Conservation (phyloP, 2,797 vertebrate species). For the Strix occidentalis region DNA sequence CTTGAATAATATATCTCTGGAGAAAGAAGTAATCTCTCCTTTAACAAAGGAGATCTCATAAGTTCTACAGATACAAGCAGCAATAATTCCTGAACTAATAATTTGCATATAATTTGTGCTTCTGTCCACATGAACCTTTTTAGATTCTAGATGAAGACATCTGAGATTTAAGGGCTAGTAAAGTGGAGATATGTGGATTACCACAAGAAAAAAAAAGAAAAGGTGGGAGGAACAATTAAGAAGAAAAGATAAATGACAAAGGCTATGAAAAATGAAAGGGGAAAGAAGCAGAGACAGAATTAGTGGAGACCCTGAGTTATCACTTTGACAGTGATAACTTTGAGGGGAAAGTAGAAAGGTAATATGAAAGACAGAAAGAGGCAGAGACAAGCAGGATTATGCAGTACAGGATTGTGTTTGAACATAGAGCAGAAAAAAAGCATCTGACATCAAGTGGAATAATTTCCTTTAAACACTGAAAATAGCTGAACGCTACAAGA, state of each 20-base stretch:
- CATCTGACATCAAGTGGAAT: background rate
- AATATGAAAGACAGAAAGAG: background rate
- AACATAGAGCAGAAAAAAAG: background rate
- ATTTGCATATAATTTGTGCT: background rate
- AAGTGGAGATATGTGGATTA: background rate
- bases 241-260: background rate
- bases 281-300: background rate
- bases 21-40: background rate
- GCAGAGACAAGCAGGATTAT: background rate
- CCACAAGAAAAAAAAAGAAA: background rate
- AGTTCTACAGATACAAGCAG: background rate
- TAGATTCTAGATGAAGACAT: background rate
- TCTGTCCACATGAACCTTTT: background rate
- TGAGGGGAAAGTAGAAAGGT: background rate
- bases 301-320: background rate
- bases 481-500: background rate
- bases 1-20: background rate
- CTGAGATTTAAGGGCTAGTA: background rate
- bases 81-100: background rate
- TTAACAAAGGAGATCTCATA: background rate
- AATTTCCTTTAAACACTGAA: background rate
- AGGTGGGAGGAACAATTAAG: rapidly evolving
- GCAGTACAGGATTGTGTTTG: background rate
- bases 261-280: background rate
- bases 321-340: background rate